phyloP scores from a whole-genome alignment of 2,888 invertebrate species.

The Pseudococcus longispinus region DNA sequence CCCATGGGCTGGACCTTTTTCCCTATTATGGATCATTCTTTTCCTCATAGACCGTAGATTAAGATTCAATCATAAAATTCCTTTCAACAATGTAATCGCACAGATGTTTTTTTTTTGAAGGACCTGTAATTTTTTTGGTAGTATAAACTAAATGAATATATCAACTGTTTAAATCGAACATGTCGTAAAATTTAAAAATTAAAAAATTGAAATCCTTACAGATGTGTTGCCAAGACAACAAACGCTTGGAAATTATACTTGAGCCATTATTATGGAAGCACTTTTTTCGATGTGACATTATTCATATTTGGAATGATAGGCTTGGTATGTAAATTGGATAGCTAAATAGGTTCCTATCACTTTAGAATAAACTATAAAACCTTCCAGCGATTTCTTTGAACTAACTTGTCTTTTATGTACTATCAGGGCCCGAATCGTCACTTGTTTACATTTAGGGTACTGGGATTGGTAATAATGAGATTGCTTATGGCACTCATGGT shows the following conservation, averaged over 20 bases:
- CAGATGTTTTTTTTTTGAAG: too few species aligned
- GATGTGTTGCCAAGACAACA: background rate
- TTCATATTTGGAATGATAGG: background rate
- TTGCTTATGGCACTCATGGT: background rate
- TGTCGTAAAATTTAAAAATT: too few species aligned
- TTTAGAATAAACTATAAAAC: background rate
- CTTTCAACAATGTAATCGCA: too few species aligned
- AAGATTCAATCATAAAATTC: too few species aligned
- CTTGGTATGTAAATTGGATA: background rate
- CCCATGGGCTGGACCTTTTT: too few species aligned
- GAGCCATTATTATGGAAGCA: background rate
- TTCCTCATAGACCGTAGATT: too few species aligned
- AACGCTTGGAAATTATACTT: background rate
- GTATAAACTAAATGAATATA: too few species aligned
- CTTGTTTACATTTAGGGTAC: background rate
- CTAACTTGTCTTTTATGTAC: background rate
- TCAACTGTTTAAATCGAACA: too few species aligned
- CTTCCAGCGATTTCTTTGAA: background rate
- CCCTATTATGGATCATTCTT: too few species aligned
- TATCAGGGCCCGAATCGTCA: background rate
- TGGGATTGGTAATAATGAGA: background rate
- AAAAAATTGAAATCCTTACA: background rate
- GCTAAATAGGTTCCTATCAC: too few species aligned
- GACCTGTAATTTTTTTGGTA: too few species aligned
- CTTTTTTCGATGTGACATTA: background rate